These are phyloP conservation scores for Tenrec ecaudatus DNA, from an alignment of 2,113 vertebrate species.

Conservation along the genomic window DNA sequence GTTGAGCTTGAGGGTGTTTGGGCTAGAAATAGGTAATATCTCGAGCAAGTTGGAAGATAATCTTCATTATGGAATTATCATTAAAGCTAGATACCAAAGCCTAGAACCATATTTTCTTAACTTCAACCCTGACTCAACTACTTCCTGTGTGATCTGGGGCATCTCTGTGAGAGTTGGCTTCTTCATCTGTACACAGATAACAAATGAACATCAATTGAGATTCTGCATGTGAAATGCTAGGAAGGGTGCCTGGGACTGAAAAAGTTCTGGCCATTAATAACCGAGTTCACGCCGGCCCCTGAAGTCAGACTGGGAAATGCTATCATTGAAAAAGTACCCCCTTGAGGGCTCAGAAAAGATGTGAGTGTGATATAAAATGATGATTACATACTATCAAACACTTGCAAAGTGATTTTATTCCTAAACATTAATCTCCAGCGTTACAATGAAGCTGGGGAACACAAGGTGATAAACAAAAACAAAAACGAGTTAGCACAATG, in stretches of 20 bases:
- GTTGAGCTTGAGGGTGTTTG: not conserved
- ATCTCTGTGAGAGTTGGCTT: not conserved
- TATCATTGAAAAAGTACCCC: not conserved
- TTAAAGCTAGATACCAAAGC: not conserved
- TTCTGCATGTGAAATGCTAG: not conserved
- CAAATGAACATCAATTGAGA: not conserved
- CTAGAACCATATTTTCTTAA: not conserved
- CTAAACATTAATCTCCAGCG: not conserved
- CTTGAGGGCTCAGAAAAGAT: not conserved
- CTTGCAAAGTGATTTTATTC: constrained; percentile 13
- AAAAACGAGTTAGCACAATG: constrained; percentile 11
- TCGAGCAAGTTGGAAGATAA: not conserved
- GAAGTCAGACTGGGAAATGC: not conserved
- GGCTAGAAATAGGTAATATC: not conserved
- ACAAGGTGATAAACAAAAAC: not conserved
- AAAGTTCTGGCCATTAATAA: not conserved
- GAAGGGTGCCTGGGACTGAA: not conserved
- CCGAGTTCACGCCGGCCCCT: not conserved
- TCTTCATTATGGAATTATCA: not conserved
- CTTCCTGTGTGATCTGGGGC: not conserved
- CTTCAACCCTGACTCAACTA: not conserved
- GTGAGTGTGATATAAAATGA: not conserved
- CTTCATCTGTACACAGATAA: constrained; percentile 5
- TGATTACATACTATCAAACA: not conserved
- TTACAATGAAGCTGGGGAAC: not conserved